Conservation (phyloP, 2,113 vertebrate genomes). For the Percina caprodes region DNA sequence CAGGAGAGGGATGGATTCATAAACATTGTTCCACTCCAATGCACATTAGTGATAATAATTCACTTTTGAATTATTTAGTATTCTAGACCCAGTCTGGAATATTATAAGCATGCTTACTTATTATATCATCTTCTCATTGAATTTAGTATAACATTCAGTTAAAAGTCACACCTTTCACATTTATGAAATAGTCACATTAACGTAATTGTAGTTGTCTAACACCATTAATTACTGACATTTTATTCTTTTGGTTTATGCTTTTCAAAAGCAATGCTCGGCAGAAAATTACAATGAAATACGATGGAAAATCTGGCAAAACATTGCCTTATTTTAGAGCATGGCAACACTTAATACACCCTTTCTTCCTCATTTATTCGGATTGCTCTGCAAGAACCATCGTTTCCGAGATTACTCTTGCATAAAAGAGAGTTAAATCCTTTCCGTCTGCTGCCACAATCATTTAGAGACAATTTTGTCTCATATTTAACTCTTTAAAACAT, state of each 20-base stretch:
- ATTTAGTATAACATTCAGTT: neutral
- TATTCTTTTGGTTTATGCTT: neutral
- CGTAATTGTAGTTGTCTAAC: neutral
- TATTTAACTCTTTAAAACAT: neutral
- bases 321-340: neutral
- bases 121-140: neutral
- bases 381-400: neutral
- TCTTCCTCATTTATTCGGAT: neutral
- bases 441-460: neutral
- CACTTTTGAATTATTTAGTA: neutral
- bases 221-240: neutral
- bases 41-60: neutral
- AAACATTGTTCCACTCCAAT: neutral
- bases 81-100: neutral
- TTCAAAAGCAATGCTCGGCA: neutral
- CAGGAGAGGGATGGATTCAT: neutral
- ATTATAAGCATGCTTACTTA: neutral
- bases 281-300: neutral
- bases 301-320: neutral
- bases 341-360: neutral
- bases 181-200: neutral
- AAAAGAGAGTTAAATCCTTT: slow-evolving; percentile 1
- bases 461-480: neutral
- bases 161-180: neutral
- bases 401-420: neutral